Conservation (phyloP, 2,113 vertebrate species). For the Aphyosemion australe region DNA sequence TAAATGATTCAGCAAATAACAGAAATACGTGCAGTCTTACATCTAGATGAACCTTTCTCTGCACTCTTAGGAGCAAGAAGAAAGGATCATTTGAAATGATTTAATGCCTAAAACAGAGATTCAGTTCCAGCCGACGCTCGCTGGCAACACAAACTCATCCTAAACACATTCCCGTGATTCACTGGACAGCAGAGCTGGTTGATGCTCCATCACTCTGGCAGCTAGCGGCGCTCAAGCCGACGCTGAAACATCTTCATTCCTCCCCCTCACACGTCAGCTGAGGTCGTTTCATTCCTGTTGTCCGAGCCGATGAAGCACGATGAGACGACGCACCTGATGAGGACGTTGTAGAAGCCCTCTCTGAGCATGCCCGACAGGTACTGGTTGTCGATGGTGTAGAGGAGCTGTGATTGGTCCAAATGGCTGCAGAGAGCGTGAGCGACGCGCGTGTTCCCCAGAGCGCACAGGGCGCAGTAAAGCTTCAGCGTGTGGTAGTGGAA, state of each 20-base stretch:
- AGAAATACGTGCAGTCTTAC: not conserved
- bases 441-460: slow-evolving; percentile 93
- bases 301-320: too few relatives aligned
- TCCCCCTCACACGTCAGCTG: not conserved
- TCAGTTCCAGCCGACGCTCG: not conserved
- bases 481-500: slow-evolving; percentile 97
- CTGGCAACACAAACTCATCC: slow-evolving; percentile 2
- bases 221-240: not conserved
- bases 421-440: slow-evolving; percentile 95
- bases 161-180: slow-evolving; percentile 19
- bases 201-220: slow-evolving; percentile 9
- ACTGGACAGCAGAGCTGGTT: slow-evolving; percentile 9
- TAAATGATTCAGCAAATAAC: slow-evolving; percentile 17
- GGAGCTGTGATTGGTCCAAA: slow-evolving; percentile 91
- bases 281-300: not conserved
- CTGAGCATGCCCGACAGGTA: slow-evolving; percentile 93
- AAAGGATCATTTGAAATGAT: not conserved
- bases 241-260: not conserved
- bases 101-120: not conserved
- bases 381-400: slow-evolving; percentile 93
- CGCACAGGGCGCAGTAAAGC: slow-evolving; percentile 92
- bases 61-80: too few relatives aligned
- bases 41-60: too few relatives aligned
- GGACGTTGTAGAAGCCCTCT: slow-evolving; percentile 92
- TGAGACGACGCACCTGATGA: slow-evolving; percentile 78